A percentile compares a stretch with the other conserved stretches of the same genome.
phyloP scores from a whole-genome alignment of 2,797 vertebrate genomes.

The Gila robusta region DNA sequence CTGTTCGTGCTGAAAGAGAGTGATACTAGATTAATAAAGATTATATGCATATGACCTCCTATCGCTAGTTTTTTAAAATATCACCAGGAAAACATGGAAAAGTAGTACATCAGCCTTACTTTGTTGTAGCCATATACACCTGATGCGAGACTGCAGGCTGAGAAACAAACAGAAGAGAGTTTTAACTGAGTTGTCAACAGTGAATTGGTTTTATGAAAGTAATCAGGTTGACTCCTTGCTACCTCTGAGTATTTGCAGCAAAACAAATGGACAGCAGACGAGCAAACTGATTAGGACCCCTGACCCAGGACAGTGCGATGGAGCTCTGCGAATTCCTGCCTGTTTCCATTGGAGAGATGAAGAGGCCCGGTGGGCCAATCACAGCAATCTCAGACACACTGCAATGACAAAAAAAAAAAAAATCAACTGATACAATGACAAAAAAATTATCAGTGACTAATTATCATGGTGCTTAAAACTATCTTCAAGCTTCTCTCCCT shows the following conservation, averaged over 20 bases:
- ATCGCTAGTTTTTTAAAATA: neutral
- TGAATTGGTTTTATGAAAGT: neutral
- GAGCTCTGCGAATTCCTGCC: constrained; percentile 40
- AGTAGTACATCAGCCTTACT: constrained; percentile 69
- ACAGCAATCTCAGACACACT: constrained; percentile 75
- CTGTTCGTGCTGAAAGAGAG: constrained; percentile 68
- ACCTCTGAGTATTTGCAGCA: constrained; percentile 74
- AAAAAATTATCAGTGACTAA: too few species aligned
- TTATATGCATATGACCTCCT: neutral
- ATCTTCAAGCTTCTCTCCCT: neutral
- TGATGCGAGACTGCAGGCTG: constrained; percentile 78
- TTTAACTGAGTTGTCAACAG: neutral
- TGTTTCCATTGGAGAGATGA: constrained; percentile 58
- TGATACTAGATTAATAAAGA: constrained; percentile 2
- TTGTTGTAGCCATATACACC: constrained; percentile 79
- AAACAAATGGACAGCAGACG: constrained; percentile 76
- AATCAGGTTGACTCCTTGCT: neutral
- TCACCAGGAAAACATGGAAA: neutral
- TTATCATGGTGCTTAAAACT: neutral
- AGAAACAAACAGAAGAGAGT: constrained; percentile 43
- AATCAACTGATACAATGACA: neutral
- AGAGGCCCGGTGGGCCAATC: constrained; percentile 74
- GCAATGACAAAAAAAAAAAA: neutral
- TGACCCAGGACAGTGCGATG: constrained; percentile 70
- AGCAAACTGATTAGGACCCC: constrained; percentile 67